phyloP scores from a whole-genome alignment of 2,888 invertebrate genomes.

The Cynaeus angustus region DNA sequence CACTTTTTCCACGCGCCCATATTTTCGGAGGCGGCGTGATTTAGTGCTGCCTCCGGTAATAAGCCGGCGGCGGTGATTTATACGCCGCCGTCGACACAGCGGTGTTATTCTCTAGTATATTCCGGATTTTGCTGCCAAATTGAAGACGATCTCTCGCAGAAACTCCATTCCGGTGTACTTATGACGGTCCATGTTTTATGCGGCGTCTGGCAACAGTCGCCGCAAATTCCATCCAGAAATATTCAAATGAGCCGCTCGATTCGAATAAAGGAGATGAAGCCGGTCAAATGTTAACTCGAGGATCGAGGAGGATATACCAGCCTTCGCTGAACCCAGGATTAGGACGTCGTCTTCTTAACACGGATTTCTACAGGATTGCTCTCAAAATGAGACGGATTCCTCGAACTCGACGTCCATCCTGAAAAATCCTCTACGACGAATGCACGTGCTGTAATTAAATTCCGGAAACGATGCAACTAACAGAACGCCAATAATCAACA shows the following conservation, averaged over 20 bases:
- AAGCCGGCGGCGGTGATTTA: slow-evolving; percentile 60
- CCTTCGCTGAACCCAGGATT: slow-evolving; percentile 64
- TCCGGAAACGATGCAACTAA: background rate
- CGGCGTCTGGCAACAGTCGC: slow-evolving; percentile 68
- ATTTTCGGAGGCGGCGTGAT: slow-evolving; percentile 60
- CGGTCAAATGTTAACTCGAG: slow-evolving; percentile 70
- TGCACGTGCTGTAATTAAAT: slow-evolving; percentile 17
- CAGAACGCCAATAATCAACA: background rate
- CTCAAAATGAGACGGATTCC: slow-evolving; percentile 65
- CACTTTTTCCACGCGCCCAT: slow-evolving; percentile 47
- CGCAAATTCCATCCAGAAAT: slow-evolving; percentile 63
- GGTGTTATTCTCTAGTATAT: slow-evolving; percentile 65
- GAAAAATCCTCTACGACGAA: background rate
- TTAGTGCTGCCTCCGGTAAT: slow-evolving; percentile 61
- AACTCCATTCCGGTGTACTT: slow-evolving; percentile 70
- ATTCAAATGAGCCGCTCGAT: slow-evolving; percentile 62
- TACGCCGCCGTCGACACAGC: slow-evolving; percentile 59
- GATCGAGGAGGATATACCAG: slow-evolving; percentile 64
- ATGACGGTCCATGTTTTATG: slow-evolving; percentile 69
- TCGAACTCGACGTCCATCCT: slow-evolving; percentile 58
- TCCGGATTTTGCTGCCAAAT: slow-evolving; percentile 71
- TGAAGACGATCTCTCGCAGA: slow-evolving; percentile 71
- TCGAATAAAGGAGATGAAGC: slow-evolving; percentile 52
- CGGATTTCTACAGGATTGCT: slow-evolving; percentile 61
- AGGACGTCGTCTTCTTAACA: slow-evolving; percentile 66